Base-by-base conservation (phyloP, 2,113 vertebrate species). In the Poeciliopsis turrubarensis region DNA sequence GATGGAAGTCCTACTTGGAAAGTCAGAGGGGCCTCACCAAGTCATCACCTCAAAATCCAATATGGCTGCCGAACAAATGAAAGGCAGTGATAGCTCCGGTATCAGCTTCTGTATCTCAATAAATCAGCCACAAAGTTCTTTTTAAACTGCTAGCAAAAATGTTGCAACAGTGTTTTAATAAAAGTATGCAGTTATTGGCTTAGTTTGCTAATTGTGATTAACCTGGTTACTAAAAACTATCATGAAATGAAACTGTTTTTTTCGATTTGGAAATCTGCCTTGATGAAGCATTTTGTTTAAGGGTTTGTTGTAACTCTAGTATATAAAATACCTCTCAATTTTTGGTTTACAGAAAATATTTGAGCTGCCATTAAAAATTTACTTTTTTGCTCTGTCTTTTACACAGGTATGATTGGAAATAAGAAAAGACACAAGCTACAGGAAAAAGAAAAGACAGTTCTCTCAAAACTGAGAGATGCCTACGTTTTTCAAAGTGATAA, bases 401-500 rank as follows among this genome's bases (percentile, higher is more conserved):
- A 7, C 6, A 60, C 8, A 7, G 30, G n/a, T 72, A 68, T 12
- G 39, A 19, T 25, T 57, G n/a, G 60, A 61, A 41, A 67, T 60
- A 44, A 57, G 12, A 67, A 67, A 67, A 25, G 12, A 34, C n/a
- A 67, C 14, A 44, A 27, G 6, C 27, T 62, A 71, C 51, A 4
- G 13, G 2, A 15, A 67, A 27, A 67, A 44, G 25, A 60, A 64
- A 13, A 47, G 5, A 47, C 44, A 19, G 14, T 47, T 47, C 17
- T 47, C 17, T 19, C 17, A 47, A 47, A 47, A 47, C 44, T 17
- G 9, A 39, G 9, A 39, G 66, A 4, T 1, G 26, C 61, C 2
- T 57, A 29, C 72, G 74, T 25, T 27, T 66, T 61, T 54, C 29
- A 41, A n/a, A 61, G 44, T 11, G 10, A 72, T 32, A 39, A 41